Base-by-base conservation (phyloP, 37 sponge, comb jelly and placozoan species). In the Dysidea cf. avara region DNA sequence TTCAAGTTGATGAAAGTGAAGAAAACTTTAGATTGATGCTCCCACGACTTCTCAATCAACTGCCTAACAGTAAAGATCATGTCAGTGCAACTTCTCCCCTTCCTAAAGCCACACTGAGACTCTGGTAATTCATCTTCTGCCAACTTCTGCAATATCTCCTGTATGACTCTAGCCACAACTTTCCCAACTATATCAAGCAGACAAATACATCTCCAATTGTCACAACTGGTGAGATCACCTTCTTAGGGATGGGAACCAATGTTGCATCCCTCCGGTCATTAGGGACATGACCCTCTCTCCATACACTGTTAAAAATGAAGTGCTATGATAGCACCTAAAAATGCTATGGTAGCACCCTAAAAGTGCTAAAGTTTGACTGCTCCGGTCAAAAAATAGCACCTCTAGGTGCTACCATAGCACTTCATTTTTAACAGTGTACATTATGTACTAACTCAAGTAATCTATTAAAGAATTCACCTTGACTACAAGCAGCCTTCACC, bases 31-130 rank as follows among this genome's bases (percentile, higher is more conserved):
- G 32, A 54, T 3, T 58, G 3, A 24, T 72, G 73, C 56, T 72
- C 57, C 38, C 29, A 18, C 29, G 71, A 16, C 49, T 76, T 65
- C 48, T 65, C 77, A 2, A 64, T 35, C 28, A 77, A 29, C 58
- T 77, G 68, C 24, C 68, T 31, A 24, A 49, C 31, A 53, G 21
- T 20, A 66, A 69, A 69, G 35, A 79, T 53, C 80, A 79, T 79
- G 26, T 57, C 57, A 14, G 57, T 56, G 16, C 57, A 56, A 26
- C 57, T 56, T 13, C 57, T 56, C 6, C 28, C 57, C 57, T 56
- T 56, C 6, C 57, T 21, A 12, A 56, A 56, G 57, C 57, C 57
- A 26, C 57, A 56, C 28, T 56, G 68, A 3, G 57, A 56, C 16
- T 56, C 57, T 28, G 57, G 57, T 56, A 56, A 56, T 13, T 56